Evolutionary conservation across 2,888 invertebrate genomes (phyloP).

Genomic region (Morpho helenor): DNA sequence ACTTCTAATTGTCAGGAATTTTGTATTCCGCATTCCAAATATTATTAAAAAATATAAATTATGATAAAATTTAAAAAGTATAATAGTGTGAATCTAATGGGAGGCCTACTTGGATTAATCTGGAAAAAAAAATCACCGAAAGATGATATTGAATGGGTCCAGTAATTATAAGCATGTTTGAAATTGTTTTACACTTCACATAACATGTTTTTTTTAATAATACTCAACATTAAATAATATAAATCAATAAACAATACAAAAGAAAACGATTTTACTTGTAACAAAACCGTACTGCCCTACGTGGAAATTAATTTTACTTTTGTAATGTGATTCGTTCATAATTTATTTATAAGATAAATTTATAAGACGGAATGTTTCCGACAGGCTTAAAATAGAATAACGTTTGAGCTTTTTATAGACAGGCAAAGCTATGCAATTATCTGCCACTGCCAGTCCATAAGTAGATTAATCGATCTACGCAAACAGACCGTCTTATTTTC

Average conservation of each 20-base stretch:
- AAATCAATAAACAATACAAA: no score
- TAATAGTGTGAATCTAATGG: no score
- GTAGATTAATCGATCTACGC: constrained; percentile 9
- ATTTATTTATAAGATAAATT: constrained; percentile 7
- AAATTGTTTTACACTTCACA: constrained; percentile 25
- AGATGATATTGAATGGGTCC: no score
- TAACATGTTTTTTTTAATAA: not conserved
- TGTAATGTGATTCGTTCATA: constrained; percentile 8
- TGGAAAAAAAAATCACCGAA: not conserved
- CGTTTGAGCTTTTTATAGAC: constrained; percentile 1
- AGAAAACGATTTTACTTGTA: no score
- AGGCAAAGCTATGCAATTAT: constrained; percentile 6
- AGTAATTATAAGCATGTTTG: constrained; percentile 12
- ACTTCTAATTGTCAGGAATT: no score
- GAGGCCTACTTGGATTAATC: not conserved
- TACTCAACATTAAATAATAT: constrained; percentile 1
- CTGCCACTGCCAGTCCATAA: constrained; percentile 5
- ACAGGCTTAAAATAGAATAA: constrained; percentile 7
- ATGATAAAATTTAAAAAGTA: no score
- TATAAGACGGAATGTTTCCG: constrained; percentile 10
- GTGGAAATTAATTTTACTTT: not conserved
- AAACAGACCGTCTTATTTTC: constrained; percentile 14
- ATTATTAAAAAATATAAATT: no score
- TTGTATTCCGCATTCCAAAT: no score
- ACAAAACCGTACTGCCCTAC: not conserved